phyloP scores from a whole-genome alignment of 30 jellyfish, hydroid and myxozoan species.

The Mastigias papua region DNA sequence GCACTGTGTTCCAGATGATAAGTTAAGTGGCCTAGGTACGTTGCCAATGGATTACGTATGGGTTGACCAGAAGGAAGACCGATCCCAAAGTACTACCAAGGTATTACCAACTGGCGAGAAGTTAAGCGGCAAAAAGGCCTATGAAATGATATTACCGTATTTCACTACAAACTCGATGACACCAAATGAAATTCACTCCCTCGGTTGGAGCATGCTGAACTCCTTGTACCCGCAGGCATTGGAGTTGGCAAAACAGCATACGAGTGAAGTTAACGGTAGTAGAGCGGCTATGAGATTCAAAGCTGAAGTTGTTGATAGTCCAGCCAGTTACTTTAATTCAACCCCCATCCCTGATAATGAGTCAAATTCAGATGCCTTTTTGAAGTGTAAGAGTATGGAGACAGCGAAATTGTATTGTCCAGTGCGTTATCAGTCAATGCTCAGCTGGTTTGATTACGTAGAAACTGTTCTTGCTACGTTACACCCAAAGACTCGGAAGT shows the following conservation, averaged over 20 bases:
- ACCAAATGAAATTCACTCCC: slow-evolving; percentile 70
- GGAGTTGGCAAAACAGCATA: slow-evolving; percentile 66
- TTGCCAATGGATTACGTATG: slow-evolving; percentile 85
- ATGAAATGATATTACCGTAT: slow-evolving; percentile 89
- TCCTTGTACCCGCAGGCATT: slow-evolving; percentile 79
- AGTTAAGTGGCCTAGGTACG: slow-evolving; percentile 80
- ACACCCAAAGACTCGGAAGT: slow-evolving; percentile 78
- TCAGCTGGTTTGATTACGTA: slow-evolving; percentile 87
- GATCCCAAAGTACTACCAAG: slow-evolving; percentile 74
- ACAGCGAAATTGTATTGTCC: slow-evolving; percentile 88
- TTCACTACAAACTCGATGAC: slow-evolving; percentile 86
- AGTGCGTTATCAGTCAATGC: slow-evolving; percentile 90
- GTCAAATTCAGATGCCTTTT: slow-evolving; percentile 80
- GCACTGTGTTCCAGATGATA: slow-evolving; percentile 83
- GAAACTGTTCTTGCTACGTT: slow-evolving; percentile 61
- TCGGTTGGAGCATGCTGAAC: slow-evolving; percentile 80
- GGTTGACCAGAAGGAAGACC: slow-evolving; percentile 78
- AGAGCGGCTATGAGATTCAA: slow-evolving; percentile 78
- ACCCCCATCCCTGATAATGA: slow-evolving; percentile 91
- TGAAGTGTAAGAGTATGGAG: slow-evolving; percentile 81
- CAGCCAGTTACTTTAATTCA: slow-evolving; percentile 76
- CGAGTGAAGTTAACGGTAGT: slow-evolving; percentile 43
- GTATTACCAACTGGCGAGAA: slow-evolving; percentile 92
- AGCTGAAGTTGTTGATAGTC: slow-evolving; percentile 64
- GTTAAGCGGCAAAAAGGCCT: slow-evolving; percentile 83